These are phyloP conservation scores for Andrena camellia DNA, from an alignment of 2,888 invertebrate genomes.

Conservation along the genomic window DNA sequence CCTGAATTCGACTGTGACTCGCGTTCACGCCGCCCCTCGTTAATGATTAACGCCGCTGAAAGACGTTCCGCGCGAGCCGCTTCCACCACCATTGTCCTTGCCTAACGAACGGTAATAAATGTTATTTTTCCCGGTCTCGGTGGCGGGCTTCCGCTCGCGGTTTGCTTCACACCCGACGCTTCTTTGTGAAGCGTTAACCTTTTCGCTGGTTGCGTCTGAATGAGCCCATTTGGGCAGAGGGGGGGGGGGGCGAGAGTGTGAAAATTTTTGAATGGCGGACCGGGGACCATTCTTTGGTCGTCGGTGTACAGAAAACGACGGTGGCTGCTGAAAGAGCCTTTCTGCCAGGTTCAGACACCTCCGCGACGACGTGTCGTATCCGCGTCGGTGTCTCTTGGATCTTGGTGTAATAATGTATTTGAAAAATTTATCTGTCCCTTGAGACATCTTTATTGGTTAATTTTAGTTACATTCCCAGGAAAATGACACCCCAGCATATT, in stretches of 20 bases:
- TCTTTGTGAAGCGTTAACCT: slow-evolving; percentile 37
- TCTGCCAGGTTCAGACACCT: slow-evolving; percentile 1
- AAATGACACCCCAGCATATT: too few relatives aligned
- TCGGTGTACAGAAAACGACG: slow-evolving; percentile 19
- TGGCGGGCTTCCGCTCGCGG: slow-evolving; percentile 40
- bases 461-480: too few relatives aligned
- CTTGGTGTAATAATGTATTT: not conserved
- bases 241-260: slow-evolving; percentile 4
- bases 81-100: slow-evolving; percentile 28
- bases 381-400: not conserved
- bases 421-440: too few relatives aligned
- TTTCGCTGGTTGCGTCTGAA: slow-evolving; percentile 64
- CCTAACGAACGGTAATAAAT: slow-evolving; percentile 50
- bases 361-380: not conserved
- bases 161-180: slow-evolving; percentile 60
- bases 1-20: slow-evolving; percentile 44
- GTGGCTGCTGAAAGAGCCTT: slow-evolving; percentile 6
- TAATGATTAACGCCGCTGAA: slow-evolving; percentile 42
- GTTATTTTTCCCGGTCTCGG: slow-evolving; percentile 30
- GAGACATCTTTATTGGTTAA: too few relatives aligned
- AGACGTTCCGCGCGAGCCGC: slow-evolving; percentile 18
- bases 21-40: slow-evolving; percentile 16
- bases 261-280: slow-evolving; percentile 74
- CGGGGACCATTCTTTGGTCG: slow-evolving; percentile 64
- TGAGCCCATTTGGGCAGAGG: not conserved